Evolutionary conservation across 2,888 invertebrate genomes (phyloP).

Genomic region (Spatulosminthurus flaviceps): DNA sequence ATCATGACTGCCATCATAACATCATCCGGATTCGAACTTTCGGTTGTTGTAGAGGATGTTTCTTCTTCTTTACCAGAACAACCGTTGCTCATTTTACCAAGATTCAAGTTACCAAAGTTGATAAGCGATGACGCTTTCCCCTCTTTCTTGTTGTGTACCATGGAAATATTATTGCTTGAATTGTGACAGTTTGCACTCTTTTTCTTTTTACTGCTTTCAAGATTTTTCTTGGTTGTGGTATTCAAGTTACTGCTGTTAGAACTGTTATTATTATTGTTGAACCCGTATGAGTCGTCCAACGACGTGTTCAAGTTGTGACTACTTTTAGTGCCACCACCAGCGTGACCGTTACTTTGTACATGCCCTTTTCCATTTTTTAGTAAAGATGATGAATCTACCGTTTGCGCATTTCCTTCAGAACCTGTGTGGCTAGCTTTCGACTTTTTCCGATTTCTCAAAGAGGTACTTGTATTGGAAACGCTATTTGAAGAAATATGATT

Average conservation of each 20-base stretch:
- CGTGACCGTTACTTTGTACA: constrained; percentile 26
- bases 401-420: constrained; percentile 28
- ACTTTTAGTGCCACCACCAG: constrained; percentile 1
- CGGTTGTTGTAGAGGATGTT: constrained; percentile 77
- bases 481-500: constrained; percentile 13
- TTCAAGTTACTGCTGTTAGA: constrained; percentile 22
- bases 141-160: constrained; percentile 42
- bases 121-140: constrained; percentile 8
- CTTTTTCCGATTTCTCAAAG: constrained; percentile 55
- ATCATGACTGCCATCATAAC: constrained; percentile 60
- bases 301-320: neutral
- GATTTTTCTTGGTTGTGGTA: constrained; percentile 34
- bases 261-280: constrained; percentile 22
- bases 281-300: constrained; percentile 25
- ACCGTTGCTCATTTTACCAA: constrained; percentile 39
- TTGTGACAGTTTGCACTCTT: constrained; percentile 41
- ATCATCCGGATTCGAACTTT: constrained; percentile 75
- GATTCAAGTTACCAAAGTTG: constrained; percentile 30
- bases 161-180: constrained; percentile 16
- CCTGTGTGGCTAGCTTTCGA: constrained; percentile 40
- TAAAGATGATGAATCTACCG: constrained; percentile 31
- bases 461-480: constrained; percentile 48
- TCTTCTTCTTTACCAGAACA: constrained; percentile 70
- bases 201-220: constrained; percentile 50
- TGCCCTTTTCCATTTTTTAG: constrained; percentile 22